These are phyloP conservation scores for Psophia crepitans DNA, from an alignment of 2,113 vertebrate species.

Conservation along the genomic window DNA sequence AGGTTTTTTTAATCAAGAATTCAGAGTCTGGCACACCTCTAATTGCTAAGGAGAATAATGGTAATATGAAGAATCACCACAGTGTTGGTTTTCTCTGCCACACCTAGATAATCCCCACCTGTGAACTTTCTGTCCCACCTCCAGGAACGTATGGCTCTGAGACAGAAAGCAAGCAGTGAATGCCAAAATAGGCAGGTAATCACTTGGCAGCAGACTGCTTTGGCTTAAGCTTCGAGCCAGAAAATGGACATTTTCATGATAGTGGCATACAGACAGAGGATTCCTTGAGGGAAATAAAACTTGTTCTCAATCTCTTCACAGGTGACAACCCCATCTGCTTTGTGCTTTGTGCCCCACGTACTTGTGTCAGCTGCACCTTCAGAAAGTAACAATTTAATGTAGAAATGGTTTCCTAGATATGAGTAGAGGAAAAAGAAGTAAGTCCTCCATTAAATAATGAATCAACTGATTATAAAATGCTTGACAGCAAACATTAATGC, in stretches of 20 bases:
- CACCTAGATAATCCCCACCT: neutral
- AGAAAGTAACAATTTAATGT: neutral
- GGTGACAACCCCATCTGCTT: conserved; percentile 27
- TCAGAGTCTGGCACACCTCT: neutral
- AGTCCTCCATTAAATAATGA: neutral
- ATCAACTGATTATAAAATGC: neutral
- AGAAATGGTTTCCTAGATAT: neutral
- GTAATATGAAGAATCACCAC: neutral
- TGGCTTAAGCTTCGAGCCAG: neutral
- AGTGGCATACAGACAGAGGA: neutral
- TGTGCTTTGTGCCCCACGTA: neutral
- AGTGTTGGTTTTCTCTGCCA: neutral
- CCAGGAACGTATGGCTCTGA: neutral
- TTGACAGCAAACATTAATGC: neutral
- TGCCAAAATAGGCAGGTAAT: conserved; percentile 43
- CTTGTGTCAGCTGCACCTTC: neutral
- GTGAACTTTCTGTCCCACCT: neutral
- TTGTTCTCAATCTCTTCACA: conserved; percentile 9
- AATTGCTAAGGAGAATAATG: neutral
- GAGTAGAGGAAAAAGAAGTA: neutral
- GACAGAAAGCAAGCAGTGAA: neutral
- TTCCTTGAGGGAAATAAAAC: conserved; percentile 41
- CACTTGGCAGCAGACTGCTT: conserved; percentile 30
- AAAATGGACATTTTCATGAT: conserved; percentile 20
- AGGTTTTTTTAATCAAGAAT: neutral